Evolutionary conservation across 2,797 vertebrate species (phyloP), one percentile per base, ranked within the genome.

Genomic region (Pipistrellus nathusii): DNA sequence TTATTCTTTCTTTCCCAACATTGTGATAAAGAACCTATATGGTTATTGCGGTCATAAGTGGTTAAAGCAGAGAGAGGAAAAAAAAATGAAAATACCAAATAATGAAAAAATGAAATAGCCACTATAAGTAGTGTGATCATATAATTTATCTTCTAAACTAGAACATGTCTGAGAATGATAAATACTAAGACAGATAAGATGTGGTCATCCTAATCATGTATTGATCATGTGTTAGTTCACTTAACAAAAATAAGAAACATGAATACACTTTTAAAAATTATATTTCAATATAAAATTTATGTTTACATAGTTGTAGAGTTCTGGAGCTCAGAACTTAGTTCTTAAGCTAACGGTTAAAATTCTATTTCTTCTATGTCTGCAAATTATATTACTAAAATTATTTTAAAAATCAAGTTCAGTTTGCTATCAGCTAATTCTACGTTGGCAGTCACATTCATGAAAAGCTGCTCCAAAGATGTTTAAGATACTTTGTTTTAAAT

Each of bases 381-480:
- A 93, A 62, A 71, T 72, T 83, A 25, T 69, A 92, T 62, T 69
- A 88, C 48, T 80, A 90, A 89, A 86, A 87, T 32, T 62, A 80
- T 27, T 53, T 59, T n/a, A 55, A 93, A 93, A 80, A 57, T 53
- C 51, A 92, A 91, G 59, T 55, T 90, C 32, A 44, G 44, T 78
- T 84, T 94, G 57, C 21, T 44, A 86, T 30, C 35, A 59, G 17
- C 30, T 57, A 91, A 64, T 53, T 88, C 12, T 66, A 82, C 32
- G 32, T 30, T 77, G 53, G 23, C 35, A 88, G 90, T 90, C 38
- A 94, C 18, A 92, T 10, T 85, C 32, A 78, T 72, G 38, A 81
- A 77, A 8, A 75, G 64, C 7, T 78, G 11, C 41, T 88, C 35
- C 53, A 78, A 87, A 94, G 68, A 59, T 53, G 27, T 62, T 90